phyloP scores from a whole-genome alignment of 2,113 vertebrate genomes.

The Eulemur macaco region DNA sequence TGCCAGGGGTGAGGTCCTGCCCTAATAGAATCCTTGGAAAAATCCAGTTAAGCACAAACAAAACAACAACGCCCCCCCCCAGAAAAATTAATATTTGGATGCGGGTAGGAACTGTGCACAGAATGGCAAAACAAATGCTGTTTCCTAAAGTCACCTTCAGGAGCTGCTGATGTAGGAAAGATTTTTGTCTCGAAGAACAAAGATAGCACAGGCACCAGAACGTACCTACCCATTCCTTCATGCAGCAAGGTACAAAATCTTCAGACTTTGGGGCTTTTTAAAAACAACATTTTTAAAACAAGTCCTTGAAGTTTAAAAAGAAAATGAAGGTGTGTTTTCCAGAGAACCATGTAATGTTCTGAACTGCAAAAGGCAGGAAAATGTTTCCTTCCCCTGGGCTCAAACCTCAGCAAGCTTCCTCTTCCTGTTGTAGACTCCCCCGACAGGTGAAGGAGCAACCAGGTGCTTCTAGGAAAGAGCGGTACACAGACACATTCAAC shows the following conservation, averaged over 20 bases:
- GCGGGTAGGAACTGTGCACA: background rate
- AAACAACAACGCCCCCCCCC: background rate
- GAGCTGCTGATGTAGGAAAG: background rate
- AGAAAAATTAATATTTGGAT: background rate
- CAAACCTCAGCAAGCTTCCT: background rate
- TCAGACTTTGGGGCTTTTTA: background rate
- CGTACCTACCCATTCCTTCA: background rate
- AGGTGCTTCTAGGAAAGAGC: background rate
- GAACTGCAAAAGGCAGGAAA: background rate
- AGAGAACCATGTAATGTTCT: background rate
- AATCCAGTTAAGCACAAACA: background rate
- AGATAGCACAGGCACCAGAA: background rate
- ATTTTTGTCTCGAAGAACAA: background rate
- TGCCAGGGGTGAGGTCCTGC: background rate
- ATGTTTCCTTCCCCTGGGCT: background rate
- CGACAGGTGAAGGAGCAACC: background rate
- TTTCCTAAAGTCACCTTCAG: background rate
- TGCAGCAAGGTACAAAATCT: background rate
- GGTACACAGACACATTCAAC: background rate
- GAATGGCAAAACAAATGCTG: background rate
- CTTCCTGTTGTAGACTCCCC: fast-evolving
- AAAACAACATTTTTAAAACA: background rate
- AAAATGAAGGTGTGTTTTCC: background rate
- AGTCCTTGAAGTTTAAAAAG: background rate
- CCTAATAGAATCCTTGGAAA: background rate